Evolutionary conservation across 2,113 vertebrate genomes (phyloP).

Genomic region (Phylloscopus trochiloides): DNA sequence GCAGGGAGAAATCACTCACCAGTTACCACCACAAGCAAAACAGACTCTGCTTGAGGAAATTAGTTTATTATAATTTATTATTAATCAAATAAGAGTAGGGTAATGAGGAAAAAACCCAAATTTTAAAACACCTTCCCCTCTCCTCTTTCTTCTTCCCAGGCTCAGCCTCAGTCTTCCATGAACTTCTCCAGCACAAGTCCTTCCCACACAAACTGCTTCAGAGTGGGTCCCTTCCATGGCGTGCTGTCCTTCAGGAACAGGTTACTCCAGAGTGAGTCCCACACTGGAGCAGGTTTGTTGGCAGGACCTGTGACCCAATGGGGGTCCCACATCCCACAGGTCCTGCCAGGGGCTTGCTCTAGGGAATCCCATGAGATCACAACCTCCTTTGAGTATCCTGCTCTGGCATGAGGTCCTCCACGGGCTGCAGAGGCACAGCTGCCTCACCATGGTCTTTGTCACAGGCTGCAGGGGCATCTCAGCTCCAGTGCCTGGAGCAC

Average conservation of each 20-base stretch:
- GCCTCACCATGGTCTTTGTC: not conserved
- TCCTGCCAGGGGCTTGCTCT: not conserved
- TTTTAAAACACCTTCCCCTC: not conserved
- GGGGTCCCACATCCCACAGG: not conserved
- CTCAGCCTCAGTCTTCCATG: not conserved
- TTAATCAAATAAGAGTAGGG: not conserved
- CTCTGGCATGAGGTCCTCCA: not conserved
- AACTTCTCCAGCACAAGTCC: not conserved
- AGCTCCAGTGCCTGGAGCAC: not conserved
- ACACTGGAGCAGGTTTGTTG: rapidly evolving
- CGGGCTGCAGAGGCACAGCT: not conserved
- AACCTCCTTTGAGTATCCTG: not conserved
- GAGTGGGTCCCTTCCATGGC: not conserved
- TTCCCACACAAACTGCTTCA: not conserved
- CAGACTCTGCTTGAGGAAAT: not conserved
- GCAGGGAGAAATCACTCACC: not conserved
- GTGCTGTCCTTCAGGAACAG: not conserved
- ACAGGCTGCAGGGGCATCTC: not conserved
- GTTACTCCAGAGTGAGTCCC: not conserved
- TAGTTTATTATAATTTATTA: not conserved
- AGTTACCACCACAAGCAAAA: not conserved
- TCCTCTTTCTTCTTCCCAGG: not conserved
- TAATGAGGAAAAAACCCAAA: not conserved
- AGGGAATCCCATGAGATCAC: not conserved
- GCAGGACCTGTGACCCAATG: not conserved